Conservation (phyloP, 2,888 invertebrate species). For the Pachycephus smyrnensis region DNA sequence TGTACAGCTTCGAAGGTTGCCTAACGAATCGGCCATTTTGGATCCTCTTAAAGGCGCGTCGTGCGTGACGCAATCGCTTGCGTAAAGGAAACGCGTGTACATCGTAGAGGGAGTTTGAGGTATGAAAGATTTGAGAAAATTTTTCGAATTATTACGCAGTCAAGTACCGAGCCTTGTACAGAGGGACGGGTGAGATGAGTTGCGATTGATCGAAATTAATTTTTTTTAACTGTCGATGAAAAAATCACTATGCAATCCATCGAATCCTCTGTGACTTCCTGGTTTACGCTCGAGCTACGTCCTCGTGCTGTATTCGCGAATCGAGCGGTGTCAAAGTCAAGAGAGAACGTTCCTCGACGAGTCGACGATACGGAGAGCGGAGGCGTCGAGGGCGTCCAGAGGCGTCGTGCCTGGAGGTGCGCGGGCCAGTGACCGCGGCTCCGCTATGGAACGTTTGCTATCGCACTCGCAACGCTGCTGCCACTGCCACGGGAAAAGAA, state of each 20-base stretch:
- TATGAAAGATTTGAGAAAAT: not conserved
- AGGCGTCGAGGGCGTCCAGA: not conserved
- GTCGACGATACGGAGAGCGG: not conserved
- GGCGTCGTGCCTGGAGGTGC: not conserved
- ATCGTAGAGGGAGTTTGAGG: not conserved
- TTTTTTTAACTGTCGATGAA: slow-evolving; percentile 25
- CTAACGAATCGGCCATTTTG: slow-evolving; percentile 56
- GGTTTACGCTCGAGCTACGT: slow-evolving; percentile 53
- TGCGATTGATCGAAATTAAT: slow-evolving; percentile 1
- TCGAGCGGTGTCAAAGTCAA: slow-evolving; percentile 57
- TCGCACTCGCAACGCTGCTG: not conserved
- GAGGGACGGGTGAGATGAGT: not conserved
- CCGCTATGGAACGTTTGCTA: slow-evolving; percentile 16
- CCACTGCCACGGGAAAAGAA: not conserved
- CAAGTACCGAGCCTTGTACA: not conserved
- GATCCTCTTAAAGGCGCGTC: slow-evolving; percentile 36
- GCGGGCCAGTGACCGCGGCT: not conserved
- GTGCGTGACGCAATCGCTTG: slow-evolving; percentile 16
- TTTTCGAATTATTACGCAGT: not conserved
- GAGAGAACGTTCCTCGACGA: slow-evolving; percentile 45
- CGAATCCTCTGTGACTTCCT: slow-evolving; percentile 44
- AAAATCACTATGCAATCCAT: slow-evolving; percentile 39
- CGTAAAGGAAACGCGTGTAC: slow-evolving; percentile 12
- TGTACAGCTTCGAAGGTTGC: slow-evolving; percentile 50
- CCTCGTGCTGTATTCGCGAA: slow-evolving; percentile 55